phyloP scores from a whole-genome alignment of 2,113 vertebrate genomes.

The Austrofundulus limnaeus region DNA sequence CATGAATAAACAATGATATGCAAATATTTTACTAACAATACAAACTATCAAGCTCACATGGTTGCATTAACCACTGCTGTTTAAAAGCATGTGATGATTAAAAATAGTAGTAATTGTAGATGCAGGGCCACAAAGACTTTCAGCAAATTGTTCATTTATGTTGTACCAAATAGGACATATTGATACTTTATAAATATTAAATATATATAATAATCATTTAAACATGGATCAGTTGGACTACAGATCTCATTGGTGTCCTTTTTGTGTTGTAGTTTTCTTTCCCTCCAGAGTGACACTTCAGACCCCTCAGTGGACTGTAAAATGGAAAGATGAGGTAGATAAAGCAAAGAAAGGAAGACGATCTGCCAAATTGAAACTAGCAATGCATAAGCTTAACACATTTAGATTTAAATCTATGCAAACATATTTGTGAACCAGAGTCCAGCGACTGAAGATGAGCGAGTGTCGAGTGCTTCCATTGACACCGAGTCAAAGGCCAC shows the following conservation, averaged over 20 bases:
- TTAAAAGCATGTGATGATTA: background rate
- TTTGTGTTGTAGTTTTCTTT: conserved; percentile 75
- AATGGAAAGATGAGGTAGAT: conserved; percentile 62
- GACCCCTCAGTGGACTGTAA: conserved; percentile 67
- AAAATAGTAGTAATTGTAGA: background rate
- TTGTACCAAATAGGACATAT: too few species aligned
- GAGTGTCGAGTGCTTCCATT: conserved; percentile 1
- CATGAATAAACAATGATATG: too few species aligned
- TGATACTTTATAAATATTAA: background rate
- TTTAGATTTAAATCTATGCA: background rate
- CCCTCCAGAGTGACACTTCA: conserved; percentile 65
- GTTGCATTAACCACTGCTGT: too few species aligned
- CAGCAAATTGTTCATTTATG: background rate
- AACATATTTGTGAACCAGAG: conserved; percentile 19
- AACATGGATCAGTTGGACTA: background rate
- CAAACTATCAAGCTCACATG: too few species aligned
- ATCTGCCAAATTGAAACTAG: background rate
- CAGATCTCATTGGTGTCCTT: background rate
- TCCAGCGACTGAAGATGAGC: conserved; percentile 17
- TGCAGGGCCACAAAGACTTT: background rate
- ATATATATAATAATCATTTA: background rate
- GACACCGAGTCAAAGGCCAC: conserved; percentile 75
- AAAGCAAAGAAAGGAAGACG: conserved; percentile 33
- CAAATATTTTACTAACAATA: too few species aligned
- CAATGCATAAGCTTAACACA: too few species aligned